phyloP scores from a whole-genome alignment of 92 coral and sea anemone species.

The Anthopleura xanthogrammica region DNA sequence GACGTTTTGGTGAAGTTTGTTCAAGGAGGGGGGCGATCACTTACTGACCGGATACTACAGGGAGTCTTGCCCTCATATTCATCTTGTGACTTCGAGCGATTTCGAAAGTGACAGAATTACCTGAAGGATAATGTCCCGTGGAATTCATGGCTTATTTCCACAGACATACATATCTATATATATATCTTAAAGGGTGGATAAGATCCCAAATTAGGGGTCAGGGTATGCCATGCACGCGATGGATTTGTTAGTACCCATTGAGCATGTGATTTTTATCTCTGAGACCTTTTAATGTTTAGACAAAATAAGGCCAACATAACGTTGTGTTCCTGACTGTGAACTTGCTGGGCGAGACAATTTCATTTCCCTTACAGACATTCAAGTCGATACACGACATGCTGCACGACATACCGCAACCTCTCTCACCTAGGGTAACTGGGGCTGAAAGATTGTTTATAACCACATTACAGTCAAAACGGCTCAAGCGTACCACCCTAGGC shows the following conservation, averaged over 20 bases:
- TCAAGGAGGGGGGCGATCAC: not conserved
- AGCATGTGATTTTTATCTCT: not conserved
- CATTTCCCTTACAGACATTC: not conserved
- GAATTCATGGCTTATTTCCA: too few species aligned
- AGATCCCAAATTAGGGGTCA: too few species aligned
- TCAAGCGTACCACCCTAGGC: too few species aligned
- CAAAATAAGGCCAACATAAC: not conserved
- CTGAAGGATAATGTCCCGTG: not conserved
- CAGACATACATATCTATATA: too few species aligned
- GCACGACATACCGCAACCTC: too few species aligned
- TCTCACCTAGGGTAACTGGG: too few species aligned
- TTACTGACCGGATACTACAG: conserved; percentile 4
- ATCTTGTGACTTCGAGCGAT: not conserved
- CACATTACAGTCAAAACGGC: too few species aligned
- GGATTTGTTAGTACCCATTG: not conserved
- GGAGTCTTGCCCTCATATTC: not conserved
- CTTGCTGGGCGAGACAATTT: not conserved
- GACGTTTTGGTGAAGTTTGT: not conserved
- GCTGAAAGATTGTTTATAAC: too few species aligned
- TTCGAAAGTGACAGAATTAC: not conserved
- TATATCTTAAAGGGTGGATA: too few species aligned
- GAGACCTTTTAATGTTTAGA: not conserved
- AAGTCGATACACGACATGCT: not conserved
- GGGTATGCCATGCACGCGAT: not conserved
- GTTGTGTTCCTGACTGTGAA: not conserved